Evolutionary conservation across 2,888 invertebrate genomes (phyloP).

Genomic region (Minunthozetes semirufus): DNA sequence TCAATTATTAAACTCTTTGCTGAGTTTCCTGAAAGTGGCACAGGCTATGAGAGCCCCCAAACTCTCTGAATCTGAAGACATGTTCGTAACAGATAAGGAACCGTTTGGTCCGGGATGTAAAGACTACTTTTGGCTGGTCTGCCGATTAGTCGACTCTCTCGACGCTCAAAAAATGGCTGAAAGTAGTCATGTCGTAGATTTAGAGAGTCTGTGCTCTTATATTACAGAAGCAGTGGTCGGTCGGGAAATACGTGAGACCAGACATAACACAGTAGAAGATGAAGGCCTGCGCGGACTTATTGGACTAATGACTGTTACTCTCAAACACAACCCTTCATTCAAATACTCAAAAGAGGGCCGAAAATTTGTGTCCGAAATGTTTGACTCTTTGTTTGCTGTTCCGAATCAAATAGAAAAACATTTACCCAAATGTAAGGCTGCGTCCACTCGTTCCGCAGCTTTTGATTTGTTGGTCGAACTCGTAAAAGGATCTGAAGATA

Average conservation of each 20-base stretch:
- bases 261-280: slow-evolving; percentile 74
- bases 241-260: slow-evolving; percentile 72
- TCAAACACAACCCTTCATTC: slow-evolving; percentile 80
- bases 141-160: slow-evolving; percentile 75
- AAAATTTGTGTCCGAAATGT: slow-evolving; percentile 56
- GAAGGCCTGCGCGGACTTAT: slow-evolving; percentile 82
- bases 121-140: slow-evolving; percentile 88
- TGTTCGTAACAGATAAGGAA: slow-evolving; percentile 31
- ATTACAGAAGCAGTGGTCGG: slow-evolving; percentile 66
- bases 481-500: slow-evolving; percentile 73
- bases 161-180: slow-evolving; percentile 45
- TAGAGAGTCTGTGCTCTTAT: slow-evolving; percentile 62
- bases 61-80: slow-evolving; percentile 24
- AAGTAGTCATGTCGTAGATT: slow-evolving; percentile 57
- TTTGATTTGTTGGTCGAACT: slow-evolving; percentile 84
- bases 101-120: slow-evolving; percentile 73
- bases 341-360: slow-evolving; percentile 68
- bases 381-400: slow-evolving; percentile 79
- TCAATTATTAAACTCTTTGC: slow-evolving; percentile 70
- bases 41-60: slow-evolving; percentile 60
- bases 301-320: slow-evolving; percentile 73
- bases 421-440: slow-evolving; percentile 87
- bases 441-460: slow-evolving; percentile 74
- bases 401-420: slow-evolving; percentile 74
- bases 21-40: slow-evolving; percentile 73